Evolutionary conservation across 2,888 invertebrate genomes (phyloP), one percentile per base, ranked within the genome.

Genomic region (Operophtera brumata): DNA sequence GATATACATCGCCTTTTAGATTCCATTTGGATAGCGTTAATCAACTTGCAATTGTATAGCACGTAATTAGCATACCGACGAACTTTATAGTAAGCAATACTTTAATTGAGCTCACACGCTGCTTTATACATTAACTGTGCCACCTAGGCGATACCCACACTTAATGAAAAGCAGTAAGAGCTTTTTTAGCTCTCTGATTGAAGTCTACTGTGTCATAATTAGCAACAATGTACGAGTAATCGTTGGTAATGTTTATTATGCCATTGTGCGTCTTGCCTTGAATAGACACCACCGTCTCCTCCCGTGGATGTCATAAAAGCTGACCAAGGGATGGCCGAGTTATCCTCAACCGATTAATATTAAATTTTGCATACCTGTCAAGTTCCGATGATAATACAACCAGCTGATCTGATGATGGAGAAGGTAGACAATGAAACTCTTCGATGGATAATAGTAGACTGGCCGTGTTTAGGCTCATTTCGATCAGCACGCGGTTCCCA

Each of bases 11-110:
- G 39, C 46, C 36, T 34, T 3, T 55, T 35, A 34, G 52, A 57
- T 57, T 36, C 53, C 53, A 47, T 34, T 46, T 39, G 28, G 48
- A 54, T 54, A 54, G 44, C 48, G 41, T 32, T 46, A 53, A 48
- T 49, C 48, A 47, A 46, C 57, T 53, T 49, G 53, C 53, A 48
- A 49, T 57, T 57, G 53, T 57, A 41, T 39, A 42, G 42, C 46
- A 41, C 45, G 46, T 53, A 53, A 57, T 57, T 57, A 57, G 53
- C 49, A 70, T 70, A 47, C 50, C 58, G 57, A 61, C 59, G 60
- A 45, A 59, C 60, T 59, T 64, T 55, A 64, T 64, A 63, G 68
- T 68, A 68, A 66, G 58, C 55, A 64, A 70, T 68, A 67, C 65
- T 68, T 60, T 71, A 68, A 69, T 69, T 68, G 61, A 57, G 50